Evolutionary conservation across 2,888 invertebrate genomes (phyloP).

Genomic region (Oligia strigilis): DNA sequence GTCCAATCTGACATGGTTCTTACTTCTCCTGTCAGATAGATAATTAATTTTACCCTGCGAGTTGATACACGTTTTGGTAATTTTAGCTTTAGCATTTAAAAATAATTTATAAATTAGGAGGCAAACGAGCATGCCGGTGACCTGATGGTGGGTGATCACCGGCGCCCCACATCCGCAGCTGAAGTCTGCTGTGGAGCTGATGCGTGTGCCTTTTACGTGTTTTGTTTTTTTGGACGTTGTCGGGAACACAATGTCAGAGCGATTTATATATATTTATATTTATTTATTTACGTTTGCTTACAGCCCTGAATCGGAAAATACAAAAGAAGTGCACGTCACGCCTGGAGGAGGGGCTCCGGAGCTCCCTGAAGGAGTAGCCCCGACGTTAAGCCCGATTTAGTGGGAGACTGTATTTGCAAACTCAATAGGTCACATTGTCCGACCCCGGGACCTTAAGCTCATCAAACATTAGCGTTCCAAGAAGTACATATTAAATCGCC

Average conservation of each 20-base stretch:
- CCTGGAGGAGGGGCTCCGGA: background rate
- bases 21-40: background rate
- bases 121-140: background rate
- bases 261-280: background rate
- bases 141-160: background rate
- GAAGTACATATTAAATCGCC: too few species aligned
- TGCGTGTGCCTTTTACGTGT: background rate
- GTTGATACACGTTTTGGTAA: background rate
- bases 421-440: background rate
- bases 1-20: background rate
- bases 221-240: background rate
- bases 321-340: background rate
- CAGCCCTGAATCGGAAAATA: background rate
- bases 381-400: background rate
- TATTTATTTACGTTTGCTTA: background rate
- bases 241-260: background rate
- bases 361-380: background rate
- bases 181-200: background rate
- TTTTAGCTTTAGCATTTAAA: background rate
- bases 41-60: background rate
- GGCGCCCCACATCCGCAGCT: background rate
- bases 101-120: background rate
- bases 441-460: background rate
- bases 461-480: background rate
- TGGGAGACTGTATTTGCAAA: background rate